Base-by-base conservation (phyloP, 1,140 invertebrate species). In the Phortica variegata region DNA sequence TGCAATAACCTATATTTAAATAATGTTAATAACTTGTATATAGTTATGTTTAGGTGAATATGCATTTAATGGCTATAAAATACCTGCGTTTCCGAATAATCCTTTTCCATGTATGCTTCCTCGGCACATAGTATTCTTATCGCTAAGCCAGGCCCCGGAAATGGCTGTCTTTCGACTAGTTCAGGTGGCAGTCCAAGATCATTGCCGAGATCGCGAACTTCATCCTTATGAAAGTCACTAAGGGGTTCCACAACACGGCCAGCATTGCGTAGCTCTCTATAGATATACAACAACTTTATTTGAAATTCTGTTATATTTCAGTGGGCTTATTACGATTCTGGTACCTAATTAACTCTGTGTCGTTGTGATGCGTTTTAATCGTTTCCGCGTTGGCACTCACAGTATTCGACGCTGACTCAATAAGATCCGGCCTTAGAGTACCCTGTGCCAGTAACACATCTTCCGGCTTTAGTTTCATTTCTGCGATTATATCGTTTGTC, bases 321-420 rank as follows among this genome's bases (percentile, higher is more conserved):
- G n/a, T n/a, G n/a, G 12, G 17, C n/a, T 16, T 8, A 2, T 18
- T n/a, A n/a, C n/a, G n/a, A n/a, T n/a, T n/a, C n/a, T n/a, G n/a
- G n/a, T 59, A 65, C 58, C 95, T 79, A n/a, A 99, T 93, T 16
- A 98, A 81, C 65, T 93, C 93, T 26, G 92, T 97, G 77, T 99
- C 97, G 77, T 99, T 99, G 80, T 99, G 97, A 79, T 99, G 97
- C n/a, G 97, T 99, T 80, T 99, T 99, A 61, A 99, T 99, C 10
- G 88, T 89, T 76, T 96, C 92, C 5, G 97, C 97, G 77, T 87
- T 87, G 60, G 77, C 83, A 51, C 92, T 96, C 32, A 86, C 94
- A 60, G 96, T 61, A 39, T 81, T 73, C 18, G 93, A 97, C 3
- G 97, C 96, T 52, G 93, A 97, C 80, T 99, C 97, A 65, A 99